Conservation (phyloP, 2,113 vertebrate species). For the Nothocercus julius region DNA sequence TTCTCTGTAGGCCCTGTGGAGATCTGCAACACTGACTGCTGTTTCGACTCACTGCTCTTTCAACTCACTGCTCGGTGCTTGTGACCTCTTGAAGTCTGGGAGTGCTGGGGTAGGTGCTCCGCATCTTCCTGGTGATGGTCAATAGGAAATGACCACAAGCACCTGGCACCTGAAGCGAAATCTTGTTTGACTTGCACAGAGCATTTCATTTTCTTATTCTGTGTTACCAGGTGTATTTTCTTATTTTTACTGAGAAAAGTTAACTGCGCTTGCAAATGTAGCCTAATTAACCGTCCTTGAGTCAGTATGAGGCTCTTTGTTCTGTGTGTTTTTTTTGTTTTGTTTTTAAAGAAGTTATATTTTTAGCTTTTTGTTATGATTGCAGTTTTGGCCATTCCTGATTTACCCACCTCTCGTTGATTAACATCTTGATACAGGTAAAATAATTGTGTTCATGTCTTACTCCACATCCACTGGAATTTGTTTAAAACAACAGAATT, state of each 20-base stretch:
- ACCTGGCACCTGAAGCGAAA: not conserved
- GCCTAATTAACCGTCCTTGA: not conserved
- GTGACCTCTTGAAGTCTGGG: not conserved
- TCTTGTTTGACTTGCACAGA: not conserved
- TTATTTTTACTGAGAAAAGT: not conserved
- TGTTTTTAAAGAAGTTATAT: not conserved
- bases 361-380: not conserved
- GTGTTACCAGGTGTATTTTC: not conserved
- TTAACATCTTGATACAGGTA: not conserved
- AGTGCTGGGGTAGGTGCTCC: not conserved
- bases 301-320: not conserved
- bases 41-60: not conserved
- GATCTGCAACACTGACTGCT: not conserved
- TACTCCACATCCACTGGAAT: fast-evolving
- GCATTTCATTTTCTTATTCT: not conserved
- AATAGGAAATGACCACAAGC: not conserved
- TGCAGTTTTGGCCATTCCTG: not conserved
- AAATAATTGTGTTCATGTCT: not conserved
- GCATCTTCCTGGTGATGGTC: not conserved
- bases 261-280: not conserved
- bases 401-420: not conserved
- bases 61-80: not conserved
- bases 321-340: not conserved
- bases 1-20: not conserved
- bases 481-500: not conserved